phyloP scores from a whole-genome alignment of 2,888 invertebrate species.

The Eumerus sabulonum region DNA sequence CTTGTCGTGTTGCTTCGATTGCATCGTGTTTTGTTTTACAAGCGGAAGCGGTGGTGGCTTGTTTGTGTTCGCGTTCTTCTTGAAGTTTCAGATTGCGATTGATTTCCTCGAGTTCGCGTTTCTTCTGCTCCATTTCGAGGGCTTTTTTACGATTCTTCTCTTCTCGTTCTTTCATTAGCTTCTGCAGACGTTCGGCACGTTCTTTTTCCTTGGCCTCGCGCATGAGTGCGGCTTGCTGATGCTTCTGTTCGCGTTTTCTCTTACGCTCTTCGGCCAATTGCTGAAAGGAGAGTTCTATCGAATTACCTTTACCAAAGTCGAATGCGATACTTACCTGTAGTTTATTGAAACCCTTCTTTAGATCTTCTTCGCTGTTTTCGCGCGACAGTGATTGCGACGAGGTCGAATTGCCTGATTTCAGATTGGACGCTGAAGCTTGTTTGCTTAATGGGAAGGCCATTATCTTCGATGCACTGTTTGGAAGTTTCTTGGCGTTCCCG shows the following conservation, averaged over 20 bases:
- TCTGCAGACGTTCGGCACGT: constrained; percentile 76
- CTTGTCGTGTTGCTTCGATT: constrained; percentile 72
- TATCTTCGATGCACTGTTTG: constrained; percentile 75
- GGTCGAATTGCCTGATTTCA: constrained; percentile 69
- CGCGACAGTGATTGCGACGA: constrained; percentile 73
- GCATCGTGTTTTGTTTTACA: constrained; percentile 68
- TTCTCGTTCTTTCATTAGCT: constrained; percentile 76
- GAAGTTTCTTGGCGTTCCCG: constrained; percentile 73
- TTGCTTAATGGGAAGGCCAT: constrained; percentile 70
- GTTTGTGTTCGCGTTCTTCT: constrained; percentile 72
- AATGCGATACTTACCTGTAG: constrained; percentile 53
- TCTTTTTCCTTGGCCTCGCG: constrained; percentile 78
- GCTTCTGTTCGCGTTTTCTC: constrained; percentile 77
- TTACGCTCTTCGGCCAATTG: constrained; percentile 76
- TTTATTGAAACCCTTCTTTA: constrained; percentile 74
- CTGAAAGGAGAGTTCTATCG: constrained; percentile 6
- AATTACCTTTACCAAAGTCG: neutral
- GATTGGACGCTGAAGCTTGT: constrained; percentile 66
- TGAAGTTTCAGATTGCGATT: constrained; percentile 74
- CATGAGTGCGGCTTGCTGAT: constrained; percentile 74
- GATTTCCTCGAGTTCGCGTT: constrained; percentile 75
- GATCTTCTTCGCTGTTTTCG: constrained; percentile 77
- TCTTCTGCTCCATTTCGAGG: constrained; percentile 75
- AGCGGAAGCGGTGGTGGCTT: constrained; percentile 55
- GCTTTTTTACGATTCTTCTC: constrained; percentile 76